phyloP scores from a whole-genome alignment of 2,888 invertebrate genomes.

The Andricus quercusramuli region DNA sequence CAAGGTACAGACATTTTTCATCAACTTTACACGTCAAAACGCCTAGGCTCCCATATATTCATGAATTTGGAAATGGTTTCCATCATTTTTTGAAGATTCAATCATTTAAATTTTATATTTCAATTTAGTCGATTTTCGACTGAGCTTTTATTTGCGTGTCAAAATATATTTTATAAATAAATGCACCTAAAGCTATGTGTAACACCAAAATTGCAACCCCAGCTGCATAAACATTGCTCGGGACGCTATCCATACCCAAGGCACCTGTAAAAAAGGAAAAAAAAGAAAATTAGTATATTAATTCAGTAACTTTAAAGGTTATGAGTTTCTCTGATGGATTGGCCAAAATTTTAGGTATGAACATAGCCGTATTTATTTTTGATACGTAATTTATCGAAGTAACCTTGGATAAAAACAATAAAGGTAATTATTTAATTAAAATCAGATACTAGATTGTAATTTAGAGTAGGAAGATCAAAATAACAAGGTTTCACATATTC shows the following conservation, averaged over 20 bases:
- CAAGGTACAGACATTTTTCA: background rate
- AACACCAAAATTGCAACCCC: constrained; percentile 87
- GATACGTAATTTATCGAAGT: too few relatives aligned
- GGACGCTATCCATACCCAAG: constrained; percentile 79
- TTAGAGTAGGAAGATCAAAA: too few relatives aligned
- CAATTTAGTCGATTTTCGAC: constrained; percentile 67
- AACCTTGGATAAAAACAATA: too few relatives aligned
- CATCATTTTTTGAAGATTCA: background rate
- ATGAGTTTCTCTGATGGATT: too few relatives aligned
- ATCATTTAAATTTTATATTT: background rate
- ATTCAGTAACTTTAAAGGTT: background rate
- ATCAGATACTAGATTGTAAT: too few relatives aligned
- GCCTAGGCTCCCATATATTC: background rate
- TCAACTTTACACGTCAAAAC: background rate
- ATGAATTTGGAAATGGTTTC: background rate
- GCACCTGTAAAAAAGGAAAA: constrained; percentile 77
- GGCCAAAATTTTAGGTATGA: too few relatives aligned
- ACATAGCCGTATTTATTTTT: too few relatives aligned
- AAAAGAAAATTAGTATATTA: background rate
- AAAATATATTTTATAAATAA: constrained; percentile 89
- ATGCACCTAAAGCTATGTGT: constrained; percentile 88
- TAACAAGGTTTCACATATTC: too few relatives aligned
- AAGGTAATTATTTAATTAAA: too few relatives aligned
- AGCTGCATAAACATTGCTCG: constrained; percentile 89
- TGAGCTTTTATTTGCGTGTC: constrained; percentile 69